phyloP scores from a whole-genome alignment of 2,797 vertebrate species.

The Cichlasoma orientale region DNA sequence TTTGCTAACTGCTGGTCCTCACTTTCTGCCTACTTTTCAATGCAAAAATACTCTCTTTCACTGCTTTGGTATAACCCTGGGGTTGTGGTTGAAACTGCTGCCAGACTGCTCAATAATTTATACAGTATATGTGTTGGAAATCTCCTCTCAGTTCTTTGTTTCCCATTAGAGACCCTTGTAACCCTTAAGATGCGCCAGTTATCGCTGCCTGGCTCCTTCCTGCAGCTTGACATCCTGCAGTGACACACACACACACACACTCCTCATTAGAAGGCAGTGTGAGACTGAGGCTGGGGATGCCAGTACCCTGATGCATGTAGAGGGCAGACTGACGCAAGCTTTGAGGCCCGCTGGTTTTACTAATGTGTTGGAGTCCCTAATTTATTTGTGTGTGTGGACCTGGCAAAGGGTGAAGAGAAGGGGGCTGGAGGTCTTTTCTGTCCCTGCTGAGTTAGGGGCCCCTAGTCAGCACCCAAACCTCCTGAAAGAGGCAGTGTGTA shows the following conservation, averaged over 20 bases:
- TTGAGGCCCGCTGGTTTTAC: slow-evolving; percentile 52
- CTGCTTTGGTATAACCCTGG: neutral
- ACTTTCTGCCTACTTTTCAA: neutral
- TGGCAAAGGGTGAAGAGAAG: slow-evolving; percentile 46
- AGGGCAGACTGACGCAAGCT: slow-evolving; percentile 60
- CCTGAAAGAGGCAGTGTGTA: slow-evolving; percentile 74
- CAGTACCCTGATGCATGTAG: slow-evolving; percentile 46
- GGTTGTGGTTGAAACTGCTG: neutral
- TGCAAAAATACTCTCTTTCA: neutral
- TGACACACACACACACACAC: slow-evolving; percentile 6
- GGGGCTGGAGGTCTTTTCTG: slow-evolving; percentile 47
- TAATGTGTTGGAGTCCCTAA: slow-evolving; percentile 58
- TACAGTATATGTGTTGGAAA: neutral
- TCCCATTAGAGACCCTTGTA: slow-evolving; percentile 1
- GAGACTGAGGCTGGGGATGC: slow-evolving; percentile 43
- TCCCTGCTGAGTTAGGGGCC: slow-evolving; percentile 63
- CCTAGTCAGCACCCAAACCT: slow-evolving; percentile 64
- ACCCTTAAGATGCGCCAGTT: slow-evolving; percentile 22
- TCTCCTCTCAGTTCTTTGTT: neutral
- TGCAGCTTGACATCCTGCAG: slow-evolving; percentile 46
- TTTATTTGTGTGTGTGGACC: slow-evolving; percentile 28
- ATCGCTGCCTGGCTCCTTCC: slow-evolving; percentile 16
- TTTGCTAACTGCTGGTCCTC: neutral
- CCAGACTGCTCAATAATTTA: neutral
- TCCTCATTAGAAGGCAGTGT: slow-evolving; percentile 18